A percentile compares a stretch with the other conserved stretches of the same genome.
phyloP scores from a whole-genome alignment of 1,140 invertebrate genomes.

The Argopecten irradians region DNA sequence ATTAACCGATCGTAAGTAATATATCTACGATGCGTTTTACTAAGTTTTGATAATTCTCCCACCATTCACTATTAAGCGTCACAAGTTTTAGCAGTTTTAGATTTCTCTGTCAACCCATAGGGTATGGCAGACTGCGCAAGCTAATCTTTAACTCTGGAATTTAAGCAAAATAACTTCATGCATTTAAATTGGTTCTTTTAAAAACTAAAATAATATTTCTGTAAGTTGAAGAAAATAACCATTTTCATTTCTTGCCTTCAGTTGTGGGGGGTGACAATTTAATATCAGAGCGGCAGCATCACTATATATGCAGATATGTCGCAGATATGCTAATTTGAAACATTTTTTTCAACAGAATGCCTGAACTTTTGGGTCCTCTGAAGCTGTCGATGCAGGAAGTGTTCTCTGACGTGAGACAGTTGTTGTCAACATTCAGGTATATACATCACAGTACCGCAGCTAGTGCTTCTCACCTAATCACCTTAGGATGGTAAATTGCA shows the following conservation, averaged over 20 bases:
- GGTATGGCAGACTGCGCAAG: background rate
- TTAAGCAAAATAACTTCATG: background rate
- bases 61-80: background rate
- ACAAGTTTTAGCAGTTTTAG: background rate
- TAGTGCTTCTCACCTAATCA: background rate
- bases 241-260: background rate
- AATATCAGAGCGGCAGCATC: background rate
- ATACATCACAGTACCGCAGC: background rate
- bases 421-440: slow-evolving; percentile 69
- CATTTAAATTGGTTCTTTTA: background rate
- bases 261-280: background rate
- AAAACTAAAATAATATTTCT: background rate
- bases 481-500: background rate
- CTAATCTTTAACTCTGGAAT: no score
- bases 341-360: slow-evolving; percentile 57
- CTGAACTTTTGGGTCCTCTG: slow-evolving; percentile 61
- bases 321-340: background rate
- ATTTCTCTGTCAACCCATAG: no score
- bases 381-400: slow-evolving; percentile 63
- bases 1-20: slow-evolving; percentile 67
- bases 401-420: slow-evolving; percentile 56
- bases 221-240: background rate
- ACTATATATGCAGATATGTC: background rate
- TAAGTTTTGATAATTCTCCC: background rate
- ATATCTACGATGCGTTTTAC: no score